Base-by-base conservation (phyloP, 1,140 invertebrate genomes). In the Bombyx mori region DNA sequence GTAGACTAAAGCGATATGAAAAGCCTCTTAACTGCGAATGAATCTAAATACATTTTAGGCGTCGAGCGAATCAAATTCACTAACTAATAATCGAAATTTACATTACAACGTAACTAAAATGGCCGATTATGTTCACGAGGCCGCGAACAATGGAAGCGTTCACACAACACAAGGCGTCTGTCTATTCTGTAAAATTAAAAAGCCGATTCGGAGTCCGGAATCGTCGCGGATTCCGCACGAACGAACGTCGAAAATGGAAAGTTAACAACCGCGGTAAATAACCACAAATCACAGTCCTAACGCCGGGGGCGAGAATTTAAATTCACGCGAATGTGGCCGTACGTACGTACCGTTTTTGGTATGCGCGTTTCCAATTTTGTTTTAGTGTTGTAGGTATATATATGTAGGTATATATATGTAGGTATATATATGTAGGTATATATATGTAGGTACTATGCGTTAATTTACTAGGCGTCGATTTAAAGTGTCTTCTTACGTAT, bases 281-380 rank as follows among this genome's bases (percentile, higher is more conserved):
- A 79, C 82, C 82, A 82, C 82, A 86, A 86, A 86, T 86, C 82
- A 84, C 77, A 63, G 75, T 78, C 72, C 80, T 82, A 81, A 81
- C 80, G 66, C 82, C 76, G 71, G 63, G 61, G 76, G 75, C 79
- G 75, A 78, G 75, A 79, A 35, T 86, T 86, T 84, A 82, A 84
- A 86, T 84, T 84, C 71, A 73, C 75, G 75, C 67, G 73, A 75
- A 73, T 78, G 73, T 83, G 63, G 66, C 71, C 67, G 68, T 78
- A 61, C 61, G 12, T 18, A 18, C 12, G 12, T 18, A 18, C 12
- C 12, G 69, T 58, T 64, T 64, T 58, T 57, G 56, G 49, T 44
- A 35, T 43, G 56, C 48, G 56, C 51, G 50, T 42, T 18, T 48
- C 12, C 35, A 8, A 48, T 57, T 18, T 49, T 43, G 50, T 51